Evolutionary conservation across 2,797 vertebrate genomes (phyloP), one percentile per base, ranked within the genome.

Genomic region (Esox masquinongy): DNA sequence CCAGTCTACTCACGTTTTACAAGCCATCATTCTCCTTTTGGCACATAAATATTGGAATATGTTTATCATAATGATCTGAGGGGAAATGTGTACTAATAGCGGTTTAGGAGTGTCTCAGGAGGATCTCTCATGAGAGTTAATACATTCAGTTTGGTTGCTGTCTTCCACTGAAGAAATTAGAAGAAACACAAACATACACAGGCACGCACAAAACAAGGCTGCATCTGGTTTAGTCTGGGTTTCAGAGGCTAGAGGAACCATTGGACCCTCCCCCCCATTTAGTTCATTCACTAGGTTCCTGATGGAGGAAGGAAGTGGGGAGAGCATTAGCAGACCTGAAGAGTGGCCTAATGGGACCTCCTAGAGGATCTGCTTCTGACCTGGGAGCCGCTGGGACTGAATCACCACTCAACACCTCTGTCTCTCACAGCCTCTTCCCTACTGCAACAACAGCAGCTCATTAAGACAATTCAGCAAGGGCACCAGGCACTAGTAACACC

Each of bases 71-170:
- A 31, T 78, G 51, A 77, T 81, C 68, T 56, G 14, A 76, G 66
- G 74, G 43, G 50, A 79, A 31, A 78, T 4, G 17, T 43, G 70
- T 43, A 36, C 22, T 68, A 49, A 59, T 66, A 63, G 31, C 1
- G 19, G 69, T 70, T 77, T 31, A 50, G 26, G 53, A 51, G 5
- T 39, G 73, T 75, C 70, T 34, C n/a, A 53, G 70, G 67, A 80
- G 75, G 73, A 79, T 72, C 50, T 70, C 80, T 22, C n/a, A 59
- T 22, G 56, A 83, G 76, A 80, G 83, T 72, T 51, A 81, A 82
- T 85, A 86, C 84, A 88, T 89, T 91, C 83, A 88, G 73, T 49
- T 72, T 71, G 72, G 72, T 79, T 29, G 34, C 70, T 76, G 51
- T 31, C 72, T 59, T 78, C 31, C 74, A 76, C 70, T 59, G 69